Base-by-base conservation (phyloP, 2,113 vertebrate species). In the Gymnogyps californianus region DNA sequence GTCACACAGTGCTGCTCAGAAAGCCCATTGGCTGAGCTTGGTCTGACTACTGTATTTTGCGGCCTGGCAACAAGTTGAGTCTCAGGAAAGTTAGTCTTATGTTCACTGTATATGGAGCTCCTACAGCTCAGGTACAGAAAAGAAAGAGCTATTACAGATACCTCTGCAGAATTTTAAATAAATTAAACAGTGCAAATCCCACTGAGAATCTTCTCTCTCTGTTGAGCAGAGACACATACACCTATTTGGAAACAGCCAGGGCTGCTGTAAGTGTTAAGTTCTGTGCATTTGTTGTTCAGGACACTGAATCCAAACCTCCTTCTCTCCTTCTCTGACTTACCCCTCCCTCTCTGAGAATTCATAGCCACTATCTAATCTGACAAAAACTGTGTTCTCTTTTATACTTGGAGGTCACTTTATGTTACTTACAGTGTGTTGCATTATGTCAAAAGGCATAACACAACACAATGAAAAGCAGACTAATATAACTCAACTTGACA, bases 341-440 rank as follows among this genome's bases (percentile, higher is more conserved):
- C 93, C 90, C 93, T 92, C 90, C 93, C 93, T 87, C 74, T 47
- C 72, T 67, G 74, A 76, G 70, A 91, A 84, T 57, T 76, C 72
- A 91, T 59, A 92, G 89, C 84, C 77, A 75, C 92, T 89, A 94
- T 93, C 94, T 87, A 80, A 97, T 85, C 87, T 96, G 97, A 94
- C 97, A 97, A 96, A 97, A 94, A 80, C 57, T 95, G 95, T 91
- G 94, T 78, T 94, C 95, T 87, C 64, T 96, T 97, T 96, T 95
- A 83, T 97, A 96, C 91, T 94, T 89, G 89, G 92, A 96, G 97
- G 87, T 98, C 97, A 93, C 95, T 96, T 96, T 95, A 54, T 90
- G 96, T 98, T 97, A 97, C 88, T 97, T 96, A 95, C 96, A 97
- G 96, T 84, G 81, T 76, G 90, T 94, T 96, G 96, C 97, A 74